Evolutionary conservation across 2,888 invertebrate species (phyloP).

Genomic region (Caenorhabditis sulstoni): DNA sequence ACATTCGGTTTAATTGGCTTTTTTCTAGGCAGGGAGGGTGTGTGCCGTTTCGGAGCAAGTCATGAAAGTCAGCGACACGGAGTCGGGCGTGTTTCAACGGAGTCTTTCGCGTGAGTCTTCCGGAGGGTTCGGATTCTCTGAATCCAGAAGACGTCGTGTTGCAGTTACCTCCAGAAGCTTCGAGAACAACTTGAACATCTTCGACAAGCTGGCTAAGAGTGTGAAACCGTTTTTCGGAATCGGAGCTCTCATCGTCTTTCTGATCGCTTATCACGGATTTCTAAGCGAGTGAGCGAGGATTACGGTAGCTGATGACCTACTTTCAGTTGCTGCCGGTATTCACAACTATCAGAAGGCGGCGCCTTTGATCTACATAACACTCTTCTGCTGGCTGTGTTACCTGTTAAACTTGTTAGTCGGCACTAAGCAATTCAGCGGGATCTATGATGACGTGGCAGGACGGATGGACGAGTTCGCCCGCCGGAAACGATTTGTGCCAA

Average conservation of each 20-base stretch:
- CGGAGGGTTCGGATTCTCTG: no score
- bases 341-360: conserved; percentile 61
- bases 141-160: background rate
- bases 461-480: conserved; percentile 22
- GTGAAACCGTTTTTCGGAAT: conserved; percentile 32
- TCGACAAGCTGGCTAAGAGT: conserved; percentile 10
- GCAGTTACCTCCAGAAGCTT: conserved; percentile 36
- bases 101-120: conserved; percentile 26
- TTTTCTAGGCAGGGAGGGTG: no score
- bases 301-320: no score
- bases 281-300: conserved; percentile 23
- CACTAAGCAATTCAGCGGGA: conserved; percentile 5
- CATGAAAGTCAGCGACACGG: conserved; percentile 23
- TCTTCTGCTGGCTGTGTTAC: conserved; percentile 53
- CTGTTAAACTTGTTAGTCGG: conserved; percentile 19
- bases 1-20: no score
- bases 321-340: conserved; percentile 64
- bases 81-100: conserved; percentile 16
- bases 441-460: conserved; percentile 22
- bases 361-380: conserved; percentile 58
- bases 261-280: conserved; percentile 55
- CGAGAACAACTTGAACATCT: conserved; percentile 35
- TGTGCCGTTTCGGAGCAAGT: no score
- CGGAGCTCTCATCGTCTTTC: conserved; percentile 12
- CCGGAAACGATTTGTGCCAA: conserved; percentile 21